A percentile compares a stretch with the other conserved stretches of the same genome.
phyloP scores from a whole-genome alignment of 2,888 invertebrate species.

The Philopedon plagiatum region DNA sequence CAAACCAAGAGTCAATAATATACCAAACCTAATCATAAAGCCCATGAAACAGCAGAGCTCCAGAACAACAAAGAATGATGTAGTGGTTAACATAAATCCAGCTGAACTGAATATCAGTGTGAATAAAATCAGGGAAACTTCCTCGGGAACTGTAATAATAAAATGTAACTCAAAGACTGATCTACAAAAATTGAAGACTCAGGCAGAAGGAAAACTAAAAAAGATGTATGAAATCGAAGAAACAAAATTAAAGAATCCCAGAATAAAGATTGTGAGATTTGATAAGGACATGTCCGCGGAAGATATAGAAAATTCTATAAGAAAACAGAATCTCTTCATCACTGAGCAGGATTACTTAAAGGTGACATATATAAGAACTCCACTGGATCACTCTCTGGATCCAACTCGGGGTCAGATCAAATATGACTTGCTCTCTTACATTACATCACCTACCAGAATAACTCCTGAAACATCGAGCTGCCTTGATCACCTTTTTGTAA shows the following conservation, averaged over 20 bases:
- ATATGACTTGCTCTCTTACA: neutral
- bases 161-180: conserved; percentile 14
- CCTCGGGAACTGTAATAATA: conserved; percentile 1
- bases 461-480: neutral
- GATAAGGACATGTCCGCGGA: neutral
- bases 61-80: neutral
- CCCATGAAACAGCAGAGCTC: neutral
- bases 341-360: neutral
- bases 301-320: conserved; percentile 2
- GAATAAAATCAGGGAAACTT: conserved; percentile 5
- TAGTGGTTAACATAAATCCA: neutral
- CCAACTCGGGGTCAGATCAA: no score
- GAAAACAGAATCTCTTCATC: conserved; percentile 22
- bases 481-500: neutral
- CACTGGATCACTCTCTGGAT: no score
- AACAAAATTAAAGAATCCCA: conserved; percentile 14
- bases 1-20: no score
- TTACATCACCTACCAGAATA: neutral
- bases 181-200: conserved; percentile 13
- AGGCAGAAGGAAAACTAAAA: conserved; percentile 1
- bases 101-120: neutral
- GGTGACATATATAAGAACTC: conserved; percentile 1
- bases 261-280: conserved; percentile 14
- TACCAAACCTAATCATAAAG: neutral
- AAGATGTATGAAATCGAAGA: neutral